Evolutionary conservation across 2,888 invertebrate species (phyloP).

Genomic region (Calephelis perditalis): DNA sequence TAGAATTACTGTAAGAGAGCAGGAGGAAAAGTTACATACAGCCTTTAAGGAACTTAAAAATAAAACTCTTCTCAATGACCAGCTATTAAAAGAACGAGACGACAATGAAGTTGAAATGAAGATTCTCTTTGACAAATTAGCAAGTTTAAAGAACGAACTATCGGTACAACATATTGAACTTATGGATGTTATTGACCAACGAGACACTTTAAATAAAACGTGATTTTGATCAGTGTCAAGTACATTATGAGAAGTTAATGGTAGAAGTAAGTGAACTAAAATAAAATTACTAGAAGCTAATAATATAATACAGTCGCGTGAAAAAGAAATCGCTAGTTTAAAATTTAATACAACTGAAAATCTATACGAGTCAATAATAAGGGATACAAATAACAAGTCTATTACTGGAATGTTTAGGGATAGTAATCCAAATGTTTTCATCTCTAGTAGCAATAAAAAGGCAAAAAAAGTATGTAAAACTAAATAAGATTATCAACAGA

Average conservation of each 20-base stretch:
- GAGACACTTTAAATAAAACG: not conserved
- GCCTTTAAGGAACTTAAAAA: not conserved
- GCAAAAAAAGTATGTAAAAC: not conserved
- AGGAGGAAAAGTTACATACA: not conserved
- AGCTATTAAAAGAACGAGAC: not conserved
- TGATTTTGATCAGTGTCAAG: not conserved
- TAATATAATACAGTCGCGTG: not conserved
- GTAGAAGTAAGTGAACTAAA: not conserved
- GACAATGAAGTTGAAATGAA: slow-evolving; percentile 1
- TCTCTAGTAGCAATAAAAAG: not conserved
- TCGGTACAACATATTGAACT: not conserved
- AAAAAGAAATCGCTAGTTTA: not conserved
- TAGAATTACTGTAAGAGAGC: not conserved
- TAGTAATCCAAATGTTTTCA: not conserved
- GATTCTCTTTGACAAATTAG: not conserved
- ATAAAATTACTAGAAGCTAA: not conserved
- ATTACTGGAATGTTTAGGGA: not conserved
- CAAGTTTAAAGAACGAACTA: not conserved
- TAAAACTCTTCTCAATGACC: not conserved
- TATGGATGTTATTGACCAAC: not conserved
- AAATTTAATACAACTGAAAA: not conserved
- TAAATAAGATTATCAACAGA: not conserved
- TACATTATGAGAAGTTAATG: not conserved
- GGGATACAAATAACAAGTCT: not conserved
- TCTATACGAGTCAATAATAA: not conserved